Percentiles rank a stretch among this genome's conserved stretches.
These are phyloP conservation scores for Centropyge bicolor DNA, from an alignment of 2,797 vertebrate species.

Conservation along the genomic window DNA sequence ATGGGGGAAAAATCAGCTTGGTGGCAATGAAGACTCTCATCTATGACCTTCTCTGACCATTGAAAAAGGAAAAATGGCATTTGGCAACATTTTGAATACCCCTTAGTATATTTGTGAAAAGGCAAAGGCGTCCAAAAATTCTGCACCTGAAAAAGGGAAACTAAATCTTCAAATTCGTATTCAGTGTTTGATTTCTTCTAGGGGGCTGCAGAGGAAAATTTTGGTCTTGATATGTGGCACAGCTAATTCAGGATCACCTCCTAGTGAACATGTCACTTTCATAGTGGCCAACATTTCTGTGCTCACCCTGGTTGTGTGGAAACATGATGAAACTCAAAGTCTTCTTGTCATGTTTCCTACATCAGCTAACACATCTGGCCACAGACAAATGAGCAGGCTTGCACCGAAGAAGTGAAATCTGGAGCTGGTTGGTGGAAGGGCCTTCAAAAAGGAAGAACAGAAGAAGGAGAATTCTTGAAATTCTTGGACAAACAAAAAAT, in stretches of 20 bases:
- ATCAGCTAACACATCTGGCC: neutral
- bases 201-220: neutral
- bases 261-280: neutral
- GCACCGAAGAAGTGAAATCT: slow-evolving; percentile 9
- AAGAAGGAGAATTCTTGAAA: slow-evolving; percentile 7
- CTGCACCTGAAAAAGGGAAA: neutral
- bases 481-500: neutral
- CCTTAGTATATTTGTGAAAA: neutral
- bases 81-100: neutral
- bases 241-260: neutral
- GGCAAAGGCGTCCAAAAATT: neutral
- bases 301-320: neutral
- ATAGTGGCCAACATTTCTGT: neutral
- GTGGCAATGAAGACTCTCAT: neutral
- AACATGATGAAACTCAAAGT: neutral
- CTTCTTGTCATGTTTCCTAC: neutral
- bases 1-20: neutral
- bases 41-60: neutral
- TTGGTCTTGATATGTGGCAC: neutral
- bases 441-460: neutral
- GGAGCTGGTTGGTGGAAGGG: neutral
- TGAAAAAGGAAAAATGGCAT: neutral
- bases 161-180: neutral
- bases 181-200: neutral
- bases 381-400: slow-evolving; percentile 5